Evolutionary conservation across 1,140 invertebrate species (phyloP), one percentile per base, ranked within the genome.

Genomic region (Physella acuta): DNA sequence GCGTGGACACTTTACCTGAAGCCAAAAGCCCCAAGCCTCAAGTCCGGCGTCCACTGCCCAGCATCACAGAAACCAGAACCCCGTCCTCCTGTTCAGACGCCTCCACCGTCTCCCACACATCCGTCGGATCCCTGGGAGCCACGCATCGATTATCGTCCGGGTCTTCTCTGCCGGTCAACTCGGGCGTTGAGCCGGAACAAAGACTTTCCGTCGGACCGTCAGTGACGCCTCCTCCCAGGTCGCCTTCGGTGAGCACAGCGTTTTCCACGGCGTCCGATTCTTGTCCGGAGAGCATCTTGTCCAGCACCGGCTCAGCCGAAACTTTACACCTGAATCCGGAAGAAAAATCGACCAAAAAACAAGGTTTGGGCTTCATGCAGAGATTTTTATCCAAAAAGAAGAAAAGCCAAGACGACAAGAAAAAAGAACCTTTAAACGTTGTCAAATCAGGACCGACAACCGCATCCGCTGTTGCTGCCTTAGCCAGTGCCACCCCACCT

Each of bases 361-460:
- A 67, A 60, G 69, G 74, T 65, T 63, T 76, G 72, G 76, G 79
- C 17, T 81, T 82, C 61, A 82, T 82, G 75, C 78, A 81, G 63
- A 74, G 79, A 58, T 68, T 82, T 33, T 75, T 82, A 39, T 77
- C 79, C 1, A 80, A 79, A 68, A 79, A 78, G 70, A 82, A 81
- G 70, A 73, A 73, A 59, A 17, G 31, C 16, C 44, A 33, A 31
- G 65, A 61, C 24, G 24, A 31, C 58, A 17, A 74, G 72, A 30
- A 71, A 70, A 62, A 71, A 26, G 55, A 49, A 60, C 67, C 70
- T 62, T 20, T 74, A 67, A 39, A 66, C 44, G 56, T 70, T 67
- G 11, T 53, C 63, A 17, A 73, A 73, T 36, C 71, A 33, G 39
- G 67, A 28, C 68, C 73, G 59, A 71, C 64, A 1, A 58, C 56